Evolutionary conservation across 2,797 vertebrate genomes (phyloP).

Genomic region (Mormyrus proboscirostris): DNA sequence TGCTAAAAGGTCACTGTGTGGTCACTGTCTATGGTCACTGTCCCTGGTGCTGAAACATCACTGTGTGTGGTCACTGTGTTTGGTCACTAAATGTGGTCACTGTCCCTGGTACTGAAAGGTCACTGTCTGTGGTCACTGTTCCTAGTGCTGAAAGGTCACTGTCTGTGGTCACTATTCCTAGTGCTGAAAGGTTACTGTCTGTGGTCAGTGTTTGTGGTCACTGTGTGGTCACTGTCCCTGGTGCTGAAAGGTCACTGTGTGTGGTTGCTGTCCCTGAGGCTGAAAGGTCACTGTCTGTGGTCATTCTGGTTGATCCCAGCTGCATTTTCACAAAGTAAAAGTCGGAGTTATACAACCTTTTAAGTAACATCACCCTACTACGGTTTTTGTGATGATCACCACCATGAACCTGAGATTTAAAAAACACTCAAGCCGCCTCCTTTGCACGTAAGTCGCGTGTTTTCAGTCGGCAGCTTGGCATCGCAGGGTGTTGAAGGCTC

Average conservation of each 20-base stretch:
- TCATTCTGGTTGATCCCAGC: background rate
- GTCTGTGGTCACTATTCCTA: background rate
- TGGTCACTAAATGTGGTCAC: background rate
- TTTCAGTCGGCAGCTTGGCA: background rate
- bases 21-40: too few relatives aligned
- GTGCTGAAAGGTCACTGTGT: background rate
- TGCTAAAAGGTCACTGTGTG: background rate
- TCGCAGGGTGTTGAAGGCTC: background rate
- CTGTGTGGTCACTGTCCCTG: background rate
- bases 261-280: conserved; percentile 5
- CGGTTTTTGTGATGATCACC: background rate
- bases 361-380: background rate
- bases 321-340: background rate
- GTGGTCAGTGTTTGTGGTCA: background rate
- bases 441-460: background rate
- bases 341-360: background rate
- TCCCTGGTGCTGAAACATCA: too few relatives aligned
- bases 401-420: background rate
- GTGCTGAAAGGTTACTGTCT: background rate
- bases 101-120: background rate
- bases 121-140: background rate
- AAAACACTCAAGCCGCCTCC: background rate
- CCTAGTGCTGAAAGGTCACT: background rate
- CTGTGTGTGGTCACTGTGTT: too few relatives aligned
- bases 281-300: background rate